Conservation (phyloP, 2,888 invertebrate genomes). For the Xestia sexstrigata region DNA sequence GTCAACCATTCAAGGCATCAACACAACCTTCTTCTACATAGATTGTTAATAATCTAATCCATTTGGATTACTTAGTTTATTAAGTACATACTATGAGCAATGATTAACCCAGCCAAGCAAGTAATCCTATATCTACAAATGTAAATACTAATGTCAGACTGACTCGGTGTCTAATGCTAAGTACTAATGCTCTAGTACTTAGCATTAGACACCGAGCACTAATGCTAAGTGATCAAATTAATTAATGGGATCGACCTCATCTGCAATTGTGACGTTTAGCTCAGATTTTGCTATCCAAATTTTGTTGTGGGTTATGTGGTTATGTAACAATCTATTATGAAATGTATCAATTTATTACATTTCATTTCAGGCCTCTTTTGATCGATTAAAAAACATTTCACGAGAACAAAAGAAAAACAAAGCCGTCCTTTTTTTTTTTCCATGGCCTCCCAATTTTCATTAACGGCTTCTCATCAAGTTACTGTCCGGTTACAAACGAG, state of each 20-base stretch:
- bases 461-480: constrained; percentile 20
- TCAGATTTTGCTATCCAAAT: neutral
- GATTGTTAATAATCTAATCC: neutral
- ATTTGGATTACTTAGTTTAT: neutral
- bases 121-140: constrained; percentile 18
- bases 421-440: constrained; percentile 27
- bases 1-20: neutral
- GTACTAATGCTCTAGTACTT: too few species aligned
- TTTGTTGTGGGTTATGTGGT: neutral
- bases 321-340: neutral
- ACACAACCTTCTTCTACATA: neutral
- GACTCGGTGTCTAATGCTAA: too few species aligned
- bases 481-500: constrained; percentile 32
- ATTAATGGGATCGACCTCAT: neutral
- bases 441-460: constrained; percentile 39
- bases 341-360: neutral
- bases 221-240: neutral
- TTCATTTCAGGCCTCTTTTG: neutral
- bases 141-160: neutral
- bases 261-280: neutral
- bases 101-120: constrained; percentile 2
- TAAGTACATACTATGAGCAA: neutral
- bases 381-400: neutral
- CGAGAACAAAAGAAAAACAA: constrained; percentile 23
- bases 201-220: too few species aligned